Conservation (phyloP, 2,113 vertebrate species). For the Microtus oregoni region DNA sequence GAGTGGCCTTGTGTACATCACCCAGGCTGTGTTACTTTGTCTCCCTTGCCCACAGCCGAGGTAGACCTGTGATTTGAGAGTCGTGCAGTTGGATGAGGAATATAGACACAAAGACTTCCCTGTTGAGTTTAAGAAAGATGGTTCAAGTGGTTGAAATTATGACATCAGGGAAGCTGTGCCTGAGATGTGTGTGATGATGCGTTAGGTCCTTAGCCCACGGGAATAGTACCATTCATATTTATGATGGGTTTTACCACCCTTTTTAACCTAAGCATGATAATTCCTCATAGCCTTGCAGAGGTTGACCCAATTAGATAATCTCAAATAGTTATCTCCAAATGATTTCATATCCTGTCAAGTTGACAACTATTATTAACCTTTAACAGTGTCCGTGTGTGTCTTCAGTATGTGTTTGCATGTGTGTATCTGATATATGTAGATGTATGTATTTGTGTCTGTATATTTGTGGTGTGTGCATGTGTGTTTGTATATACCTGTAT, state of each 20-base stretch:
- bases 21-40: neutral
- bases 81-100: too few relatives aligned
- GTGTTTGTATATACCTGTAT: neutral
- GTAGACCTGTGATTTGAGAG: neutral
- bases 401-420: neutral
- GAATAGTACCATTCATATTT: neutral
- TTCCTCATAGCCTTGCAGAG: neutral
- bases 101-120: neutral
- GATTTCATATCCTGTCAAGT: neutral
- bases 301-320: neutral
- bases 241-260: neutral
- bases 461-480: neutral
- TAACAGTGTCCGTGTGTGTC: neutral
- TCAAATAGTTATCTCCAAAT: neutral
- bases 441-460: neutral
- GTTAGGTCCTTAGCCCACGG: neutral
- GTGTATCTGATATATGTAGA: neutral
- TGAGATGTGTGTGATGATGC: accelerated
- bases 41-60: neutral
- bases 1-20: neutral
- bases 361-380: neutral
- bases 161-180: accelerated
- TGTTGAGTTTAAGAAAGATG: accelerated
- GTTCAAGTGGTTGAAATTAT: too few relatives aligned
- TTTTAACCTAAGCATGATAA: neutral